Evolutionary conservation across 2,113 vertebrate genomes (phyloP).

Genomic region (Caranx melampygus): DNA sequence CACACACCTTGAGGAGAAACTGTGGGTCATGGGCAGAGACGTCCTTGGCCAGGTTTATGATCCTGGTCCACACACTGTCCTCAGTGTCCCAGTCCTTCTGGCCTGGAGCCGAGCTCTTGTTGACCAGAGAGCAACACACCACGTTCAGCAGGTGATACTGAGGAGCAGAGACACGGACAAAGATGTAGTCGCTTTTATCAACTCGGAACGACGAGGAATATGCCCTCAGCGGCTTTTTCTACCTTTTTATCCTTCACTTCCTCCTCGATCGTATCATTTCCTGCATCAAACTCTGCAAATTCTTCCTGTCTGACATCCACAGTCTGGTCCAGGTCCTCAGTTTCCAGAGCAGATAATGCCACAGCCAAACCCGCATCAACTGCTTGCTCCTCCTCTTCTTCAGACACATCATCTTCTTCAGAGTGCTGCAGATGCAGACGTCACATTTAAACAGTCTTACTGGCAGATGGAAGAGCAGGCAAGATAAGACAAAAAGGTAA

Average conservation of each 20-base stretch:
- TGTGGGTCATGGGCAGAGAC: conserved; percentile 85
- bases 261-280: conserved; percentile 47
- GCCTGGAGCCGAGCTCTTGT: conserved; percentile 70
- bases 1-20: conserved; percentile 90
- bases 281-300: conserved; percentile 67
- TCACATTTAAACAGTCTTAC: conserved; percentile 5
- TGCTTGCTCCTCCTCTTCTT: conserved; percentile 27
- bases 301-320: conserved; percentile 55
- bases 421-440: conserved; percentile 7
- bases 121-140: conserved; percentile 85
- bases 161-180: neutral
- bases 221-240: neutral
- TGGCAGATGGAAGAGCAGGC: neutral
- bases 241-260: conserved; percentile 80
- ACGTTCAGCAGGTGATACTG: conserved; percentile 86
- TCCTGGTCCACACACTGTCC: conserved; percentile 60
- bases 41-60: conserved; percentile 76
- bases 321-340: conserved; percentile 42
- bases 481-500: neutral
- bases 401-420: conserved; percentile 38
- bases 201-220: neutral
- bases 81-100: conserved; percentile 59
- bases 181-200: neutral
- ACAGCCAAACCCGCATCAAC: neutral
- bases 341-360: conserved; percentile 52